phyloP scores from a whole-genome alignment of 2,888 invertebrate genomes.

The Brachypalpus laphriformis region DNA sequence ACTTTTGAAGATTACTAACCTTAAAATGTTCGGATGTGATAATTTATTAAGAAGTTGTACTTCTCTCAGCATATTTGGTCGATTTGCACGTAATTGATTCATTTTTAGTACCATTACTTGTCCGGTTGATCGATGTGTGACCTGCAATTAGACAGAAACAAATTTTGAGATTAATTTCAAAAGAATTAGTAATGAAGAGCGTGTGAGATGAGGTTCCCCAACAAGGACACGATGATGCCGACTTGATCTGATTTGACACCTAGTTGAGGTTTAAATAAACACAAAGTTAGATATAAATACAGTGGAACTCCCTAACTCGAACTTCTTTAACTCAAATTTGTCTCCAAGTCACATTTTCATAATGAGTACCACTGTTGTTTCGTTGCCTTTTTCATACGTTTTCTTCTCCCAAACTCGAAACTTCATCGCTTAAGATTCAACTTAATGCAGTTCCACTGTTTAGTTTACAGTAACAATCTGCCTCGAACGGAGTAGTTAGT shows the following conservation, averaged over 20 bases:
- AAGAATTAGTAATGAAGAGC: not conserved
- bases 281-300: no score
- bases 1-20: constrained; percentile 84
- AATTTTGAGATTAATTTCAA: constrained; percentile 28
- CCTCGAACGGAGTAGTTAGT: no score
- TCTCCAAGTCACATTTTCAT: no score
- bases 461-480: no score
- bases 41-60: constrained; percentile 98
- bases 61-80: constrained; percentile 97
- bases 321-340: no score
- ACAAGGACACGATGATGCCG: constrained; percentile 10
- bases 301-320: no score
- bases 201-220: not conserved
- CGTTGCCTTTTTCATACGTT: no score
- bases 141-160: constrained; percentile 85
- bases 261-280: constrained; percentile 9
- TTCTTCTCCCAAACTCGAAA: no score
- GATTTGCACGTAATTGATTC: constrained; percentile 96
- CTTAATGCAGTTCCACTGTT: no score
- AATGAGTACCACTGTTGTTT: no score
- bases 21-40: constrained; percentile 96
- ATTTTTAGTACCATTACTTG: constrained; percentile 98
- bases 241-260: constrained; percentile 14
- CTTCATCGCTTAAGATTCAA: no score
- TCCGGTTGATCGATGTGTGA: constrained; percentile 95